Conservation (phyloP, 1,140 invertebrate species). For the Neodiprion pinetum region DNA sequence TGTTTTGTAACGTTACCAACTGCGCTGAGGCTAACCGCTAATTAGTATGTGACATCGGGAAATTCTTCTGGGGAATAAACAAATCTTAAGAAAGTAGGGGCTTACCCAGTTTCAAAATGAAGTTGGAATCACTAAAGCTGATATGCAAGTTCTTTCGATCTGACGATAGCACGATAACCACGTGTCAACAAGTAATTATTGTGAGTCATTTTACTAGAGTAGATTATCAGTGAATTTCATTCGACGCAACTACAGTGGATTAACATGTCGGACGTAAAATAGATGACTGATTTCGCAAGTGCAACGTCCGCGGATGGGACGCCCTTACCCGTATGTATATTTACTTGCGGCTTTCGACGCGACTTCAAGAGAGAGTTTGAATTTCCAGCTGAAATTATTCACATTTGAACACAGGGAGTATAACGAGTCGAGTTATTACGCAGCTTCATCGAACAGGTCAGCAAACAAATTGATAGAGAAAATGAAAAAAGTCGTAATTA, state of each 20-base stretch:
- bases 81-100: not conserved
- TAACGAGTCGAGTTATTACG: not conserved
- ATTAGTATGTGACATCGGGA: not conserved
- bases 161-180: too few species aligned
- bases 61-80: not conserved
- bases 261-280: not conserved
- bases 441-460: not conserved
- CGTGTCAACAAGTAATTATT: too few species aligned
- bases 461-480: not conserved
- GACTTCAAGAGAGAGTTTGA: not conserved
- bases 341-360: not conserved
- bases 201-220: too few species aligned
- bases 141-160: too few species aligned
- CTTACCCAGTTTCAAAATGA: not conserved
- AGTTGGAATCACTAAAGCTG: not conserved
- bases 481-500: not conserved
- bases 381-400: not conserved
- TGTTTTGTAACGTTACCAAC: not conserved
- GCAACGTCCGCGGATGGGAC: not conserved
- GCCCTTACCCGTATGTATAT: not conserved
- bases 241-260: not conserved
- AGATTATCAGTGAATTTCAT: not conserved
- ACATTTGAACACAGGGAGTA: not conserved
- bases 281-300: not conserved
- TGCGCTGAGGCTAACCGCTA: not conserved